These are phyloP conservation scores for Corythornis cristatus DNA, from an alignment of 2,113 vertebrate genomes.

Conservation along the genomic window DNA sequence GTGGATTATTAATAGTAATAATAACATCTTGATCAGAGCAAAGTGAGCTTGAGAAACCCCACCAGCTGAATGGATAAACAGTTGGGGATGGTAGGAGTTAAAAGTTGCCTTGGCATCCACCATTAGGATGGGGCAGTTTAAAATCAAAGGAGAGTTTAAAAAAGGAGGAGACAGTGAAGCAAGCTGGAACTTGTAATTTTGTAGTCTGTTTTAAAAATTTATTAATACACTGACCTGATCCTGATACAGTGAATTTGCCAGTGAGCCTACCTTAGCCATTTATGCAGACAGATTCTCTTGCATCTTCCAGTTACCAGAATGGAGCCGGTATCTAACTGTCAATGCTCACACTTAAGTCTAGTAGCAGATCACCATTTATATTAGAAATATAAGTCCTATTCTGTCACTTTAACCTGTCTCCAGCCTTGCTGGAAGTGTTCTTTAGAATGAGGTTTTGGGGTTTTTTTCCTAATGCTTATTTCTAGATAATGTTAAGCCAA, in stretches of 20 bases:
- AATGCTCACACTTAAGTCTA: neutral
- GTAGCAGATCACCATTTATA: neutral
- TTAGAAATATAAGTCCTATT: neutral
- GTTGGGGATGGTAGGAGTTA: neutral
- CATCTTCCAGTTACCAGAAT: neutral
- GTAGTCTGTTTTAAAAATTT: neutral
- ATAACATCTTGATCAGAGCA: conserved; percentile 57
- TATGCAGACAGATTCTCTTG: neutral
- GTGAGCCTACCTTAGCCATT: neutral
- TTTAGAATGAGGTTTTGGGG: neutral
- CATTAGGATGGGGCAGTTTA: neutral
- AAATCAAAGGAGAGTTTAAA: neutral
- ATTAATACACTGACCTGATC: neutral
- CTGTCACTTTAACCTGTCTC: neutral
- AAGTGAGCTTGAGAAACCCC: conserved; percentile 64
- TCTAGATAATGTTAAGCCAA: neutral
- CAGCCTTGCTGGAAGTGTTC: neutral
- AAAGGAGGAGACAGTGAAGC: neutral
- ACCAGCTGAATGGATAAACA: neutral
- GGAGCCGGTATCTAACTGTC: neutral
- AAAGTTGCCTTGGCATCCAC: neutral
- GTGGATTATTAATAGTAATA: conserved; percentile 18
- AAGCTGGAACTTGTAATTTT: neutral
- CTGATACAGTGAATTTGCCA: neutral
- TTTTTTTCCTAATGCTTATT: neutral